Base-by-base conservation (phyloP, 2,888 invertebrate genomes). In the Lysandra bellargus region DNA sequence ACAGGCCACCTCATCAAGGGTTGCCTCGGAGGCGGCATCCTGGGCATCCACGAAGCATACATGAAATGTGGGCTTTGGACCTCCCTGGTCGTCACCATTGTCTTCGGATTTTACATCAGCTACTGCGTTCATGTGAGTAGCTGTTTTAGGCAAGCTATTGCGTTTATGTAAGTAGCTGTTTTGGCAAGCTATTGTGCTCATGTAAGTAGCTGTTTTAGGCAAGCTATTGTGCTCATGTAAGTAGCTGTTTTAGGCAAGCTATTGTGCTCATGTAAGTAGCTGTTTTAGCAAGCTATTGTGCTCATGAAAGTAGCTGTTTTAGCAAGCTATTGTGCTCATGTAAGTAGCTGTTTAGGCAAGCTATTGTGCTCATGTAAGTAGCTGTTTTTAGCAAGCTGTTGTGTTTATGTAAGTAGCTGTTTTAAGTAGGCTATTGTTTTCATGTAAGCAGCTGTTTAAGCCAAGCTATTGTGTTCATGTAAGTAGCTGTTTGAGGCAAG, bases 41-140 rank as follows among this genome's bases (percentile, higher is more conserved):
- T 94, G 49, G 93, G 93, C 1, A 91, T 93, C n/a, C 94, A 93
- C 80, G 93, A 93, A 79, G 93, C 93, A 0, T 94, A 88, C 80
- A 92, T 90, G 92, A 92, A 93, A 61, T 87, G 89, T 40, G 94
- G 94, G 0, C 86, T 94, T 0, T 94, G 93, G 93, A 91, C 91
- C 0, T 87, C 92, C 0, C 78, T 93, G 0, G 79, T 89, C 0
- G 82, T 90, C 5, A 93, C 92, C 0, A 80, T 94, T 0, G 81
- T 89, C 12, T 93, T 93, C 79, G 94, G 93, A 2, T 85, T 92
- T 57, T 93, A 93, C 78, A 91, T 93, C 78, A 89, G 92, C 0
- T 93, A 93, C 82, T 93, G 94, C 83, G 85, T 93, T 37, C 88
- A 93, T 84, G 94, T 94, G 81, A 90, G 93, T 91, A 60, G 44